Evolutionary conservation across 2,113 vertebrate genomes (phyloP), one percentile per base, ranked within the genome.

Genomic region (Channa maculata): DNA sequence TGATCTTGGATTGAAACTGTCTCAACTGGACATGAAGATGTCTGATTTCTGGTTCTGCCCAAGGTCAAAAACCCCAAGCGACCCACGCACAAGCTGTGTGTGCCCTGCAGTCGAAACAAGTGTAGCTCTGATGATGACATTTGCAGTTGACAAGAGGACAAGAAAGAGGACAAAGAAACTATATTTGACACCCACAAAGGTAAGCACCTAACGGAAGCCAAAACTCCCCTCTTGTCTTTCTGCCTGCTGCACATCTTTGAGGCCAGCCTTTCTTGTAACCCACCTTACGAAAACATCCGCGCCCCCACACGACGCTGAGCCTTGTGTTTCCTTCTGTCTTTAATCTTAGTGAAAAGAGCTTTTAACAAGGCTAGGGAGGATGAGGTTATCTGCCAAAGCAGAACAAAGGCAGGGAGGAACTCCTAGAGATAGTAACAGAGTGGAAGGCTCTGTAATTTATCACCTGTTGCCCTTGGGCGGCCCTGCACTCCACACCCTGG

Each of bases 281-380:
- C 92, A 90, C 90, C 91, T 92, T 93, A 92, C 83, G 88, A 94
- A 92, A 95, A 95, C 94, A 94, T 95, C 93, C 92, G 89, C 85
- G 91, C 87, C 92, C 91, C 88, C 92, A 93, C 92, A 94, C 88
- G 89, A 89, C n/a, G 88, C 78, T 84, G 81, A 83, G 84, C 80
- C 80, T 82, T 53, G 69, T 75, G 79, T 91, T 89, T 92, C 90
- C 90, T 87, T 75, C 77, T 88, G 81, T 80, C 88, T 94, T 93
- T 95, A 91, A 93, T 93, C 93, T 93, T 67, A 46, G 83, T 89
- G 87, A 92, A 93, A 92, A 87, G 86, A 88, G 89, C 90, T 93
- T 92, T 93, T 92, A 93, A 91, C 86, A 75, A 65, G 84, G 60
- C 77, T 38, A 12, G 57, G 72, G 84, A 84, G 87, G 82, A 83